Percentiles rank a stretch among this genome's conserved stretches.
Evolutionary conservation across 2,888 invertebrate genomes (phyloP).

Genomic region (Latheticus oryzae): DNA sequence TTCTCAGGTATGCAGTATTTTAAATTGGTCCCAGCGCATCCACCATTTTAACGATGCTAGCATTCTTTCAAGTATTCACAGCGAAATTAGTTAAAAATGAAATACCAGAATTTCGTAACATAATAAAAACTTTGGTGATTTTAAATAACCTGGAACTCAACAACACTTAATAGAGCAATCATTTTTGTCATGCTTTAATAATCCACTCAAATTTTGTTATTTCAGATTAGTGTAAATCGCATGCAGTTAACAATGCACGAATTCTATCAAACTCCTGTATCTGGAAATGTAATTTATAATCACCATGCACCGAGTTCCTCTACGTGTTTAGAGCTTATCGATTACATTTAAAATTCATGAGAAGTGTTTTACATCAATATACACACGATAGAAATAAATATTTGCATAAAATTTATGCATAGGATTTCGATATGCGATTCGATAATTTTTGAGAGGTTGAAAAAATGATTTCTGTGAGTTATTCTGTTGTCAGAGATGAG

Average conservation of each 20-base stretch:
- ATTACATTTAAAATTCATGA: conserved; percentile 45
- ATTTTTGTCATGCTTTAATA: conserved; percentile 2
- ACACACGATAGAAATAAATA: conserved; percentile 40
- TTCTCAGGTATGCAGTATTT: no score
- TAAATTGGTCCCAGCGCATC: no score
- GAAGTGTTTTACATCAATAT: conserved; percentile 40
- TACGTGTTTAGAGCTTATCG: conserved; percentile 41
- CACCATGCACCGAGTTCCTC: conserved; percentile 37
- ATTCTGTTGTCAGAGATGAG: no score
- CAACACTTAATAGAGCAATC: no score
- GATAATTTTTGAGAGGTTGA: no score
- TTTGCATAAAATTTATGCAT: conserved; percentile 41
- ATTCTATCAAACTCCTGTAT: conserved; percentile 6
- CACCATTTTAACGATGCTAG: no score
- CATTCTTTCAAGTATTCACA: no score
- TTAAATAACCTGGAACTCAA: no score
- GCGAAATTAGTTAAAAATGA: no score
- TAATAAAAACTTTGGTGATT: no score
- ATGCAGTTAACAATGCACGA: conserved; percentile 1
- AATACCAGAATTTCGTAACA: no score
- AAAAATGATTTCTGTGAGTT: no score
- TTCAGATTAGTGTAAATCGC: neutral
- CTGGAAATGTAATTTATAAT: conserved; percentile 32
- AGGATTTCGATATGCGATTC: conserved; percentile 30
- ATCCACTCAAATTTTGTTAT: neutral